Evolutionary conservation across 2,888 invertebrate genomes (phyloP).

Genomic region (Dasysyrphus albostriatus): DNA sequence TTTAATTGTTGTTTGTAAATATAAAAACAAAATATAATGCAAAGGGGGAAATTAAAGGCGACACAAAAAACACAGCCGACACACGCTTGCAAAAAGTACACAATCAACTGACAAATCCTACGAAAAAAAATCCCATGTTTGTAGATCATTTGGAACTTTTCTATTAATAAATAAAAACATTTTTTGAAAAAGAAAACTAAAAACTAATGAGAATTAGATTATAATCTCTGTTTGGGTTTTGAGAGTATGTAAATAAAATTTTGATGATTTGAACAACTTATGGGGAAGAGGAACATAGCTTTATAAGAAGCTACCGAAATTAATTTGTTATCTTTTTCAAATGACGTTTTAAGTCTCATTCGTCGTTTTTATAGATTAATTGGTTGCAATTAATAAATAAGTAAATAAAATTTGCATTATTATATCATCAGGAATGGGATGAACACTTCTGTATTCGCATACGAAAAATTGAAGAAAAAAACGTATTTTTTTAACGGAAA

Average conservation of each 20-base stretch:
- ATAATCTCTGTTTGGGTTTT: background rate
- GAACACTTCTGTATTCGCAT: no score
- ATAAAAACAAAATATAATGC: background rate
- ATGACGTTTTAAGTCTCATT: background rate
- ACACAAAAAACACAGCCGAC: background rate
- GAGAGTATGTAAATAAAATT: background rate
- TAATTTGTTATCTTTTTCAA: conserved; percentile 1
- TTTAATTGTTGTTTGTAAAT: background rate
- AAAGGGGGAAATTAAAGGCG: background rate
- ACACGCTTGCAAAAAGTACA: conserved; percentile 16
- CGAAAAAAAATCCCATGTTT: background rate
- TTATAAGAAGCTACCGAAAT: background rate
- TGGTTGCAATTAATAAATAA: background rate
- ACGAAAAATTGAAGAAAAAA: no score
- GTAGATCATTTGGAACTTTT: conserved; percentile 17
- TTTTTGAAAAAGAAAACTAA: background rate
- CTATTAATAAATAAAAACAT: conserved; percentile 13
- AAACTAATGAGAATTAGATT: background rate
- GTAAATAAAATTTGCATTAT: background rate
- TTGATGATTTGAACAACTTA: background rate
- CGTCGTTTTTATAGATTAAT: background rate
- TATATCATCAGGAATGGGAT: background rate
- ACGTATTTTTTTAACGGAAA: no score
- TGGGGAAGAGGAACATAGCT: background rate
- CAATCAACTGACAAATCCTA: conserved; percentile 2